phyloP scores from a whole-genome alignment of 2,797 vertebrate species.

The Percopsis omiscomaycus region DNA sequence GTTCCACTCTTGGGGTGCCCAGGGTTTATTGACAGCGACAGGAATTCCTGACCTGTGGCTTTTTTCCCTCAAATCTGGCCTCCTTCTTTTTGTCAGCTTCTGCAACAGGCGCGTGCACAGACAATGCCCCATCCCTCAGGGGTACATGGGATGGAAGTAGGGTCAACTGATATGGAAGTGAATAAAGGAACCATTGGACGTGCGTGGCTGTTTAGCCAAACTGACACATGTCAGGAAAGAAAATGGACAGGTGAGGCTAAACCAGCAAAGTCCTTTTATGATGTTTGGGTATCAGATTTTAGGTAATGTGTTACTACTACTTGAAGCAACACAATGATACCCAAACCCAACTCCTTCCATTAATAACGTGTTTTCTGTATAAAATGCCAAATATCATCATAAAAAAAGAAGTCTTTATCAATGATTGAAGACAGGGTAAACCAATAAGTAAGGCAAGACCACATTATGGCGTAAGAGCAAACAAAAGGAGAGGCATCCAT shows the following conservation, averaged over 20 bases:
- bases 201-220: slow-evolving; percentile 20
- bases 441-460: slow-evolving; percentile 36
- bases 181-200: slow-evolving; percentile 24
- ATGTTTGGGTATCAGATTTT: neutral
- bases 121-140: slow-evolving; percentile 47
- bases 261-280: slow-evolving; percentile 21
- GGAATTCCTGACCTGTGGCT: slow-evolving; percentile 46
- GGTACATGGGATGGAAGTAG: slow-evolving; percentile 25
- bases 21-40: slow-evolving; percentile 38
- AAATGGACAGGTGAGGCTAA: slow-evolving; percentile 15
- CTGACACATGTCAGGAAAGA: slow-evolving; percentile 39
- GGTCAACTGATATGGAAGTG: slow-evolving; percentile 33
- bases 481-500: slow-evolving; percentile 21
- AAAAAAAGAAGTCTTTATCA: slow-evolving; percentile 23
- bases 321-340: slow-evolving; percentile 16
- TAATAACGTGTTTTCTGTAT: slow-evolving; percentile 1
- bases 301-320: slow-evolving; percentile 6
- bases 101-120: slow-evolving; percentile 39
- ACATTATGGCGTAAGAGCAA: slow-evolving; percentile 20
- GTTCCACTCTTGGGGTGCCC: slow-evolving; percentile 16
- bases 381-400: slow-evolving; percentile 28
- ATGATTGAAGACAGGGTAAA: slow-evolving; percentile 4
- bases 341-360: slow-evolving; percentile 1
- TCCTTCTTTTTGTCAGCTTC: slow-evolving; percentile 37
- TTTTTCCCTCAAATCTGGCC: slow-evolving; percentile 28